Percentiles rank a stretch among this genome's conserved stretches.
These are phyloP conservation scores for Aepyceros melampus DNA, from an alignment of 2,113 vertebrate species.

Conservation along the genomic window DNA sequence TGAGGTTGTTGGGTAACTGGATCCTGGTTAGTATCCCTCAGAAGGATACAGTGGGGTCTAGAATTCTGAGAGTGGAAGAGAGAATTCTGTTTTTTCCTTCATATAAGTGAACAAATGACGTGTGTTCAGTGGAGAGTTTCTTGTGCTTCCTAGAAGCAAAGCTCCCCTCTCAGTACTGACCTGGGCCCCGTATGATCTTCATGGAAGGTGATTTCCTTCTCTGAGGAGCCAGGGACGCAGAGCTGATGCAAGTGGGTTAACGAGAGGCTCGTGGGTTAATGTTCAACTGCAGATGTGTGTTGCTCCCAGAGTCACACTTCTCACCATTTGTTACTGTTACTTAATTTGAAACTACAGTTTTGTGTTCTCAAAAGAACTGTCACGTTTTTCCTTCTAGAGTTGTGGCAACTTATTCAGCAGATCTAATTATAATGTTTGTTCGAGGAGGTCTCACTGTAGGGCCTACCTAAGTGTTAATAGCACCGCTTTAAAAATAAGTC, in stretches of 20 bases:
- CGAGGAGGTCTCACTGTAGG: background rate
- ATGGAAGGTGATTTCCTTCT: background rate
- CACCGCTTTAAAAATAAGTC: background rate
- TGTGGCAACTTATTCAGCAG: constrained; percentile 19
- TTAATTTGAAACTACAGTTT: constrained; percentile 54
- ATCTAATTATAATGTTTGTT: constrained; percentile 29
- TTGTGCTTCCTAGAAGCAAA: background rate
- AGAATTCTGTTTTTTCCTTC: background rate
- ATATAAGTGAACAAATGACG: background rate
- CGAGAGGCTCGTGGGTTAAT: background rate
- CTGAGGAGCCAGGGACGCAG: background rate
- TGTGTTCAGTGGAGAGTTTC: background rate
- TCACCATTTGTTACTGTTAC: constrained; percentile 42
- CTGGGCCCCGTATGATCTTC: background rate
- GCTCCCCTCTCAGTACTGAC: background rate
- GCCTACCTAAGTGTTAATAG: background rate
- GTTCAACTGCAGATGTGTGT: background rate
- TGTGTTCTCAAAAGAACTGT: constrained; percentile 43
- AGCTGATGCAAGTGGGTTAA: accelerated
- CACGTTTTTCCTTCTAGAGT: constrained; percentile 23
- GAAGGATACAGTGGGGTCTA: background rate
- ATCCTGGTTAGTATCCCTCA: background rate
- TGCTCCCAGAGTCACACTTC: background rate
- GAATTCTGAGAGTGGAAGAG: background rate
- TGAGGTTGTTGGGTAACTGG: background rate